Percentiles rank a stretch among this genome's conserved stretches.
Conservation (phyloP, 2,888 invertebrate species). For the Eristalis arbustorum region DNA sequence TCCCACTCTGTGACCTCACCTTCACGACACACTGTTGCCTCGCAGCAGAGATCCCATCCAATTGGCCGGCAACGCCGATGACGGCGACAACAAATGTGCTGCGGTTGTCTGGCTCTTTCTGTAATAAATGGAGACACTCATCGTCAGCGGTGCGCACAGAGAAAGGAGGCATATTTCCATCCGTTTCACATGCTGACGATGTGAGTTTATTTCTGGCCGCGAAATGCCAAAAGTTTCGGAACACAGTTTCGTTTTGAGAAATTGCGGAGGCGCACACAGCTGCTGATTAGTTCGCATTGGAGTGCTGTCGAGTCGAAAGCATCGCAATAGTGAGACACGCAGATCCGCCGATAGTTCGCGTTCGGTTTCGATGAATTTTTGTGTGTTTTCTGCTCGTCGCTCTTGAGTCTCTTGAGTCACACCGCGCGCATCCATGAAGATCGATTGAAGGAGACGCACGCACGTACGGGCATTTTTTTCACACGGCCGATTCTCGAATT, state of each 20-base stretch:
- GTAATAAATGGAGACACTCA: constrained; percentile 22
- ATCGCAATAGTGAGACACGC: not conserved
- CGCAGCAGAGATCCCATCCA: constrained; percentile 2
- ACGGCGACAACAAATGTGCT: constrained; percentile 46
- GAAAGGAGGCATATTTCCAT: constrained; percentile 63
- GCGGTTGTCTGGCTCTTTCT: constrained; percentile 37
- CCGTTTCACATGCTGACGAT: constrained; percentile 65
- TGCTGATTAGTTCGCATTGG: constrained; percentile 67
- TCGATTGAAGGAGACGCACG: constrained; percentile 34
- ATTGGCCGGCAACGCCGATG: constrained; percentile 19
- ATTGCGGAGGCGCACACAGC: constrained; percentile 70
- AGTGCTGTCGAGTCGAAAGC: constrained; percentile 64
- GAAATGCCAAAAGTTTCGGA: constrained; percentile 62
- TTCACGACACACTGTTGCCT: constrained; percentile 6
- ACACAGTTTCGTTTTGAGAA: constrained; percentile 46
- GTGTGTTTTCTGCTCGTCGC: not conserved
- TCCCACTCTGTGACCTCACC: not conserved
- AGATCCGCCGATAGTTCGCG: not conserved
- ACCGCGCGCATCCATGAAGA: constrained; percentile 1
- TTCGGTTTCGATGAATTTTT: not conserved
- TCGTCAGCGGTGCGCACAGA: constrained; percentile 9
- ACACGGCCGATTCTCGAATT: too few relatives aligned
- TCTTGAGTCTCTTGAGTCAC: not conserved
- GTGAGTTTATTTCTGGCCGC: constrained; percentile 65
- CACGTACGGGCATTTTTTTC: not conserved